Conservation (phyloP, 1,140 invertebrate species). For the Hypothenemus hampei region DNA sequence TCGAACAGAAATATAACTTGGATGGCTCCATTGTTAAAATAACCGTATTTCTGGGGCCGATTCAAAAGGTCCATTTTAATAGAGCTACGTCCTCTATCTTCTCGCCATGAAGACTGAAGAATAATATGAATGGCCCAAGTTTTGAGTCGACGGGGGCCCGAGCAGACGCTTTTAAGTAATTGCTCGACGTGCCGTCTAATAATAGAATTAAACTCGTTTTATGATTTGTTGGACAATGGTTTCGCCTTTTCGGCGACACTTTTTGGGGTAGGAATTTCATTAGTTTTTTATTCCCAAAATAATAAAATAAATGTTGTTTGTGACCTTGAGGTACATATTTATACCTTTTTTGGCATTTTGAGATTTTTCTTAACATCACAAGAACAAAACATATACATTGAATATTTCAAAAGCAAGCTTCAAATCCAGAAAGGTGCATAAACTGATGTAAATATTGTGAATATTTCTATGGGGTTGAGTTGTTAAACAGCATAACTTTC, state of each 20-base stretch:
- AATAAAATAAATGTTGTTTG: too few species aligned
- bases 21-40: constrained; percentile 23
- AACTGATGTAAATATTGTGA: too few species aligned
- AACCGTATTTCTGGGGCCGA: constrained; percentile 10
- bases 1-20: too few species aligned
- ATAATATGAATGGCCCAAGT: constrained; percentile 17
- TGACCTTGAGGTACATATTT: too few species aligned
- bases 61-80: constrained; percentile 14
- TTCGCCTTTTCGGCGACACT: not conserved
- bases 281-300: not conserved
- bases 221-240: constrained; percentile 15
- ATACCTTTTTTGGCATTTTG: too few species aligned
- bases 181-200: constrained; percentile 18
- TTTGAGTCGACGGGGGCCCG: not conserved
- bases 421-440: too few species aligned
- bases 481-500: too few species aligned
- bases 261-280: constrained; percentile 1
- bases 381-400: too few species aligned
- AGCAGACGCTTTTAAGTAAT: constrained; percentile 20
- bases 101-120: not conserved
- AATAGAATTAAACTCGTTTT: constrained; percentile 18
- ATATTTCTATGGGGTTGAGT: too few species aligned
- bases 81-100: constrained; percentile 11
- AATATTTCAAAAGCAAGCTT: too few species aligned
- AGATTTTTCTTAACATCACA: too few species aligned